Evolutionary conservation across 2,888 invertebrate genomes (phyloP).

Genomic region (Argynnis bischoffii): DNA sequence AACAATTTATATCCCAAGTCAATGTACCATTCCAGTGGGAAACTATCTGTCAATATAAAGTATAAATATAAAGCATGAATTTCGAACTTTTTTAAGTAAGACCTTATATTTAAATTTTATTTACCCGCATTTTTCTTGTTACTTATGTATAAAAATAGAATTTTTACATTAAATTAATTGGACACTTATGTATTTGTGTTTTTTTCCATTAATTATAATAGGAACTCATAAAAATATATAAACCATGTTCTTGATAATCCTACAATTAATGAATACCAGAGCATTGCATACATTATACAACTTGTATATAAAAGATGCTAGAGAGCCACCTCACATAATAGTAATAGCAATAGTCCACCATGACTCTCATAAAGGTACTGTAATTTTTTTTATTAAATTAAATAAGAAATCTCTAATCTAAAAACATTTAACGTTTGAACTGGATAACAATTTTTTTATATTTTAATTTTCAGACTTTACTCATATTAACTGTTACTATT

Average conservation of each 20-base stretch:
- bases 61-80: too few species aligned
- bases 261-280: constrained; percentile 22
- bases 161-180: background rate
- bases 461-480: constrained; percentile 26
- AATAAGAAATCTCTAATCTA: background rate
- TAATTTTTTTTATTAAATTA: background rate
- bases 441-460: background rate
- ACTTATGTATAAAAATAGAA: too few species aligned
- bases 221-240: constrained; percentile 16
- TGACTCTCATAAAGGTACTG: constrained; percentile 27
- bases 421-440: background rate
- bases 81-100: too few species aligned
- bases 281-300: constrained; percentile 28
- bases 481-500: constrained; percentile 22
- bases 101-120: too few species aligned
- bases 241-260: constrained; percentile 8
- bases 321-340: constrained; percentile 2
- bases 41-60: too few species aligned
- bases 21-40: too few species aligned
- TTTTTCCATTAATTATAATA: constrained; percentile 7
- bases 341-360: constrained; percentile 13
- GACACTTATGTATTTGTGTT: background rate
- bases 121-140: too few species aligned
- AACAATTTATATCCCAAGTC: too few species aligned
- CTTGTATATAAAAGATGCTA: constrained; percentile 28